Evolutionary conservation across 1,140 invertebrate species (phyloP).

Genomic region (Andrena cerasifolii): DNA sequence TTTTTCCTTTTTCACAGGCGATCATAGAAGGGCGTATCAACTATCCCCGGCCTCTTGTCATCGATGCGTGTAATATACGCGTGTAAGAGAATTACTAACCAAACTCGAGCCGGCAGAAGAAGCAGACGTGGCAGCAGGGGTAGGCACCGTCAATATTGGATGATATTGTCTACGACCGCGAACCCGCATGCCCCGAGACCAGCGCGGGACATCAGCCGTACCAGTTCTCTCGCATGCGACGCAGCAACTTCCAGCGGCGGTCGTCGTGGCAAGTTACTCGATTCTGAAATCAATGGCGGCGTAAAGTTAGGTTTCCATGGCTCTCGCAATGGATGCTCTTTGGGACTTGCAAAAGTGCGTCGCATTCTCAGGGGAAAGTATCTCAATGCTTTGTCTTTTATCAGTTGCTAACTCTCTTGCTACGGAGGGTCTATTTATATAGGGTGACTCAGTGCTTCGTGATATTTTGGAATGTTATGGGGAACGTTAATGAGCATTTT

Average conservation of each 20-base stretch:
- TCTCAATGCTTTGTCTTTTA: too few relatives aligned
- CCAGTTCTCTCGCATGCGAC: conserved; percentile 93
- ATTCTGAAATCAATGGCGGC: conserved; percentile 85
- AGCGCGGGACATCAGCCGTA: conserved; percentile 93
- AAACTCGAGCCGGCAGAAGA: conserved; percentile 79
- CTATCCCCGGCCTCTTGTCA: conserved; percentile 34
- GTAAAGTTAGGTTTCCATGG: not conserved
- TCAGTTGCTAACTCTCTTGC: too few relatives aligned
- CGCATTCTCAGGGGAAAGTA: too few relatives aligned
- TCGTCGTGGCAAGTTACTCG: conserved; percentile 92
- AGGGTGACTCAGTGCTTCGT: too few relatives aligned
- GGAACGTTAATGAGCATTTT: too few relatives aligned
- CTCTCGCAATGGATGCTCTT: too few relatives aligned
- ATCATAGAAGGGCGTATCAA: conserved; percentile 18
- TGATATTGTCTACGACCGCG: conserved; percentile 89
- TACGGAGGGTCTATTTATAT: too few relatives aligned
- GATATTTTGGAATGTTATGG: too few relatives aligned
- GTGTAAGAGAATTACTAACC: conserved; percentile 71
- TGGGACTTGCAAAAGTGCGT: too few relatives aligned
- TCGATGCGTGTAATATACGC: conserved; percentile 33
- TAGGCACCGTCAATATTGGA: conserved; percentile 84
- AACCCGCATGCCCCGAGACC: conserved; percentile 97
- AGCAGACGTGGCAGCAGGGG: conserved; percentile 79
- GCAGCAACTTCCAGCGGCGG: conserved; percentile 96
- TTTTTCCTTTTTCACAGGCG: not conserved